Evolutionary conservation across 2,113 vertebrate species (phyloP).

Genomic region (Thryonomys swinderianus): DNA sequence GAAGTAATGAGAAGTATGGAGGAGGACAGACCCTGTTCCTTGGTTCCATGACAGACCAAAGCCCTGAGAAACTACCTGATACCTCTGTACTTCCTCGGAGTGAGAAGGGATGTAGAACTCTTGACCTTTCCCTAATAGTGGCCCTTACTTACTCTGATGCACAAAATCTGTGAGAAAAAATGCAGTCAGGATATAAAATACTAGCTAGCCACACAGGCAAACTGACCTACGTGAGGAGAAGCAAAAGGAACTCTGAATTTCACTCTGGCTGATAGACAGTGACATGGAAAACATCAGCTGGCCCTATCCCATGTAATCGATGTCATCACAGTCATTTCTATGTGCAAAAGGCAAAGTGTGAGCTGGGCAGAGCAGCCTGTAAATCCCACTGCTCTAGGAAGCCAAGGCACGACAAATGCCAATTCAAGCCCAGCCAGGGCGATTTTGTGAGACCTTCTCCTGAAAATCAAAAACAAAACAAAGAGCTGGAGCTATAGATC

Average conservation of each 20-base stretch:
- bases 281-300: not conserved
- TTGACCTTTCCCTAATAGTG: not conserved
- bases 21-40: not conserved
- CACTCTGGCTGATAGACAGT: not conserved
- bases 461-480: not conserved
- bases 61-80: not conserved
- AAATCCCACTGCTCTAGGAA: not conserved
- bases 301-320: not conserved
- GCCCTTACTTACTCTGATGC: not conserved
- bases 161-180: conserved; percentile 17
- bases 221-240: not conserved
- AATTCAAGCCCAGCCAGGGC: not conserved
- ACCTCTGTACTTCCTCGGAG: not conserved
- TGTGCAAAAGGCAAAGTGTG: not conserved
- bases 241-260: not conserved
- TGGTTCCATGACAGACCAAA: not conserved
- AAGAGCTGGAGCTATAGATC: not conserved
- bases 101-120: not conserved
- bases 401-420: not conserved
- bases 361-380: not conserved
- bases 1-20: not conserved
- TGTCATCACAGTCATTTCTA: not conserved
- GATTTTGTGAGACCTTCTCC: not conserved
- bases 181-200: not conserved
- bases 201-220: not conserved